A percentile compares a stretch with the other conserved stretches of the same genome.
phyloP scores from a whole-genome alignment of 2,888 invertebrate genomes.

The Dendrolimus houi region DNA sequence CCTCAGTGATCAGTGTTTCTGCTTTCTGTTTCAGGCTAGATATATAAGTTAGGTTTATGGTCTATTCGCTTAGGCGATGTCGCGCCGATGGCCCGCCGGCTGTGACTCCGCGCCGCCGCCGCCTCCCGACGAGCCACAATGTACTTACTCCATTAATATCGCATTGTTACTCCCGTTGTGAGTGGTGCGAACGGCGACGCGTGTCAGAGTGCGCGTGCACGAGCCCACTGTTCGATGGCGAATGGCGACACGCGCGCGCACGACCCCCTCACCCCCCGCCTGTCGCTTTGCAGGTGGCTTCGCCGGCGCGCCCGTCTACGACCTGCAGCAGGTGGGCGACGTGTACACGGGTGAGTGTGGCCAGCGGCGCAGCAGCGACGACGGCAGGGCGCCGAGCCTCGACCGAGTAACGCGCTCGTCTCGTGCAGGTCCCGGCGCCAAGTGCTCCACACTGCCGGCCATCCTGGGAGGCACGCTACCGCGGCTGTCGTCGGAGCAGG shows the following conservation, averaged over 20 bases:
- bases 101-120: constrained; percentile 27
- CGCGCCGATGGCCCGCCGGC: constrained; percentile 27
- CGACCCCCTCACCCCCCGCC: constrained; percentile 13
- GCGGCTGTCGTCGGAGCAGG: constrained; percentile 90
- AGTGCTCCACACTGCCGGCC: constrained; percentile 88
- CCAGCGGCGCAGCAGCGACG: neutral
- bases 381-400: neutral
- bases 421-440: constrained; percentile 89
- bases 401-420: neutral
- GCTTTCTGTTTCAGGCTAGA: constrained; percentile 74
- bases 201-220: constrained; percentile 14
- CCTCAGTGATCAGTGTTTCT: constrained; percentile 67
- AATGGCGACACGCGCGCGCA: constrained; percentile 9
- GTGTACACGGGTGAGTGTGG: constrained; percentile 84
- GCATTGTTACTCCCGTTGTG: constrained; percentile 22
- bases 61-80: constrained; percentile 31
- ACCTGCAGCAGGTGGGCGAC: constrained; percentile 90
- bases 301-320: constrained; percentile 85
- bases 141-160: constrained; percentile 53
- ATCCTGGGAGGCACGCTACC: constrained; percentile 92
- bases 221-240: constrained; percentile 17
- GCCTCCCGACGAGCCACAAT: constrained; percentile 37
- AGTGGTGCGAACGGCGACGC: constrained; percentile 13
- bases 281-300: constrained; percentile 54
- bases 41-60: constrained; percentile 64